Base-by-base conservation (phyloP, 2,888 invertebrate species). In the Synanthedon myopaeformis region DNA sequence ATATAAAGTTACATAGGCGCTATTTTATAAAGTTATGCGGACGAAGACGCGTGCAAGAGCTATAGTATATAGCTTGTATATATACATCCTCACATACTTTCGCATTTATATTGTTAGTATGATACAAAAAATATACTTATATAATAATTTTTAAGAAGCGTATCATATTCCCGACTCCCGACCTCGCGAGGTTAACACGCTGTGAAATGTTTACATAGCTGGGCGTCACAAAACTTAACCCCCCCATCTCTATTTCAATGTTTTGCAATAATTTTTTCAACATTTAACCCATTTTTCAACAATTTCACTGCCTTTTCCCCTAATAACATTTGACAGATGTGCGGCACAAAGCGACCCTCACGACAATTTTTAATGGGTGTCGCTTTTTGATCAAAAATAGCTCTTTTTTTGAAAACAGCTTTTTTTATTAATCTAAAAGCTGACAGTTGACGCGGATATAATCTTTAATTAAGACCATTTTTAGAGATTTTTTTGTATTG, bases 371-470 rank as follows among this genome's bases (percentile, higher is more conserved):
- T 81, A 86, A 85, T 82, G 84, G 79, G 65, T 79, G 83, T 84
- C 81, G 75, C 66, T 65, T 66, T 73, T 78, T 77, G 67, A 64
- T 62, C 63, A 67, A 79, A 80, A 81, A 64, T 57, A 59, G 54
- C 66, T 58, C 76, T 82, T 77, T 76, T 72, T 70, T 62, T 62
- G 66, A 69, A 67, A 59, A 58, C 52, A 59, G 54, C 67, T 67
- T 76, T 81, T 77, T 74, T 71, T 70, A 63, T 72, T 70, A 77
- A 75, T 80, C 76, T 70, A 84, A 85, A 35, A 87, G 83, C 84
- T 70, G 86, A 85, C 86, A 85, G 82, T 85, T 87, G 86, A 87
- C 86, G 86, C 86, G 84, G 65, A 86, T 68, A 80, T 86, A 87
- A 87, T 87, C 85, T 83, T 83, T 82, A 86, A 87, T 85, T 84